Conservation (phyloP, 1,140 invertebrate species). For the Eriocheir sinensis region DNA sequence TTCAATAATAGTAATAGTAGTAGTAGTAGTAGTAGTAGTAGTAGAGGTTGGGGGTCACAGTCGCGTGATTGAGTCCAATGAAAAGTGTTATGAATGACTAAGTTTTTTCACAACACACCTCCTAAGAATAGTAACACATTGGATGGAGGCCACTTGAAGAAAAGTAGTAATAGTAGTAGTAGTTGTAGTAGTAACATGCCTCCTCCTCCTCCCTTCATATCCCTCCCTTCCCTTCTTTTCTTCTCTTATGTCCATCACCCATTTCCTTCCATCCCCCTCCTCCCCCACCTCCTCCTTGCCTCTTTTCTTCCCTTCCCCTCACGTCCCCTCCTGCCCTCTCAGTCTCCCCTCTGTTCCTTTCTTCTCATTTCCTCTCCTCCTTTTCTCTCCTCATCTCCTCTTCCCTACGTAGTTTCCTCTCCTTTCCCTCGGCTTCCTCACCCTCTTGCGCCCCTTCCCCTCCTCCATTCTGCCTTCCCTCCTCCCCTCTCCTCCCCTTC, state of each 20-base stretch:
- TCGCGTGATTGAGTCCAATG: no score
- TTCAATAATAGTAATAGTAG: background rate
- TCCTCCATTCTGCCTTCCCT: background rate
- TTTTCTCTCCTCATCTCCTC: background rate
- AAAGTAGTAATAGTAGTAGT: background rate
- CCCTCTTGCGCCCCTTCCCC: background rate
- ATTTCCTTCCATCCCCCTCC: background rate
- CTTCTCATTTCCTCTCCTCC: background rate
- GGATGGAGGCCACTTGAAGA: no score
- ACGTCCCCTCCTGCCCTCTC: background rate
- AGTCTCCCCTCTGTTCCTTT: background rate
- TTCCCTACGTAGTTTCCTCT: conserved; percentile 5
- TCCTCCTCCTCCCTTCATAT: conserved; percentile 21
- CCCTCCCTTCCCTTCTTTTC: conserved; percentile 39
- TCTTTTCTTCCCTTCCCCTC: no score
- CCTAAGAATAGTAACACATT: no score
- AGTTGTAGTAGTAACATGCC: background rate
- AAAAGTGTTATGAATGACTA: no score
- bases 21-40: background rate
- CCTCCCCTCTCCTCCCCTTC: conserved; percentile 39
- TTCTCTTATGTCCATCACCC: conserved; percentile 30
- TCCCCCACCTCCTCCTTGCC: background rate
- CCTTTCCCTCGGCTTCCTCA: background rate
- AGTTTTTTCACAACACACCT: no score
- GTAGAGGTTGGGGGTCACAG: no score